These are phyloP conservation scores for Otis tarda DNA, from an alignment of 2,113 vertebrate species.

Conservation along the genomic window DNA sequence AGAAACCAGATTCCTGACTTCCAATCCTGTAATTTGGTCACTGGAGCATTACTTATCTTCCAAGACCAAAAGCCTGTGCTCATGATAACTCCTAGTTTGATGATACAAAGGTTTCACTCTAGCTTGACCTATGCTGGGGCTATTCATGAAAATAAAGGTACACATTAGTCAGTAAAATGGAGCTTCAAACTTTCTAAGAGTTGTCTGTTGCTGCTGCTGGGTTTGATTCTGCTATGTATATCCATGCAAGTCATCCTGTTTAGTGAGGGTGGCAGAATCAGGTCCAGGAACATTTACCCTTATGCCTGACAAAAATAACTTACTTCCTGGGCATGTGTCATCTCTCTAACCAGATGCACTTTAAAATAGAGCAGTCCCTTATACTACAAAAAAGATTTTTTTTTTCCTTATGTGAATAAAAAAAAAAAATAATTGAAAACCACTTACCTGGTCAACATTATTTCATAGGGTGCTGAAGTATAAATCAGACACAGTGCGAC, in stretches of 20 bases:
- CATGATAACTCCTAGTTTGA: background rate
- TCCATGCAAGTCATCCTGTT: background rate
- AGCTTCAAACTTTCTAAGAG: background rate
- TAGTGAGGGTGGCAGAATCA: background rate
- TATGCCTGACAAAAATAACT: constrained; percentile 8
- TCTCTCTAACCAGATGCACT: constrained; percentile 35
- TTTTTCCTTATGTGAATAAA: constrained; percentile 26
- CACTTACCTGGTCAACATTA: constrained; percentile 80
- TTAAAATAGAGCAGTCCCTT: constrained; percentile 43
- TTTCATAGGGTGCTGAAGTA: constrained; percentile 71
- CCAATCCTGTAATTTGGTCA: background rate
- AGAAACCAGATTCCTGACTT: background rate
- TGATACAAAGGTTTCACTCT: background rate
- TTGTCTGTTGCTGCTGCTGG: background rate
- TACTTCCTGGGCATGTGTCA: constrained; percentile 43
- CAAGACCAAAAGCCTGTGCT: background rate
- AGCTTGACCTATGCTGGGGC: background rate
- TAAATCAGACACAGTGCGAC: constrained; percentile 78
- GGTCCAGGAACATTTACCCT: background rate
- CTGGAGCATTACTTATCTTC: background rate
- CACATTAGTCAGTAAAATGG: background rate
- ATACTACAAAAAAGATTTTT: background rate
- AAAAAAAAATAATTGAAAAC: constrained; percentile 66
- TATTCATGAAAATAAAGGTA: background rate
- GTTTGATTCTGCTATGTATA: background rate